phyloP scores from a whole-genome alignment of 2,888 invertebrate genomes.

The Corythucha ciliata region DNA sequence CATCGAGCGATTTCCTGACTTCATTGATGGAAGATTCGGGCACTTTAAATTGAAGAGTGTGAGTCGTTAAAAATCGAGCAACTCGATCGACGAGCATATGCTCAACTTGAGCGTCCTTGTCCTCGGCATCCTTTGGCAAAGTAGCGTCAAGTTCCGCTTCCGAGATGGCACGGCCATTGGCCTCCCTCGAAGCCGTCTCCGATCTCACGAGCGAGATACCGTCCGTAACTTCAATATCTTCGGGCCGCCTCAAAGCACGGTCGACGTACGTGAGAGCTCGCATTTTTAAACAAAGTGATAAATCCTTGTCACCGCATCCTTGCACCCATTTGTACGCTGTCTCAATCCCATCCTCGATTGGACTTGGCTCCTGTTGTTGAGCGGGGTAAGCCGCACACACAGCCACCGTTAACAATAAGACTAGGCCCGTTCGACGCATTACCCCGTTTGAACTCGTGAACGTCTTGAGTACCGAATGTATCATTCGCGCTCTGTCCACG shows the following conservation, averaged over 20 bases:
- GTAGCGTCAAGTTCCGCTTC: conserved; percentile 44
- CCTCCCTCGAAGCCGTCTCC: conserved; percentile 38
- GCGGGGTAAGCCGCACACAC: conserved; percentile 6
- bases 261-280: conserved; percentile 61
- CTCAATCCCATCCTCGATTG: conserved; percentile 42
- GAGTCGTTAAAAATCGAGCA: conserved; percentile 64
- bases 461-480: conserved; percentile 17
- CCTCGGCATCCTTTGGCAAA: conserved; percentile 53
- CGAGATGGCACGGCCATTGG: conserved; percentile 38
- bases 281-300: conserved; percentile 66
- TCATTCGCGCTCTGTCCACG: conserved; percentile 11
- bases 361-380: neutral
- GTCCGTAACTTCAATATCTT: conserved; percentile 43
- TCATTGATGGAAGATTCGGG: conserved; percentile 63
- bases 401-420: conserved; percentile 13
- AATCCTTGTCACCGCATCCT: conserved; percentile 59
- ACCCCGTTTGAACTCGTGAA: conserved; percentile 3
- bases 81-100: conserved; percentile 65
- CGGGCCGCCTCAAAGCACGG: conserved; percentile 45
- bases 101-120: conserved; percentile 61
- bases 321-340: conserved; percentile 58
- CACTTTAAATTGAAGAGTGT: conserved; percentile 70
- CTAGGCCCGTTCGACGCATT: conserved; percentile 18
- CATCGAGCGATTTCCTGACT: conserved; percentile 67
- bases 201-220: conserved; percentile 46